Evolutionary conservation across 2,797 vertebrate genomes (phyloP), one percentile per base, ranked within the genome.

Genomic region (Esox lucius): DNA sequence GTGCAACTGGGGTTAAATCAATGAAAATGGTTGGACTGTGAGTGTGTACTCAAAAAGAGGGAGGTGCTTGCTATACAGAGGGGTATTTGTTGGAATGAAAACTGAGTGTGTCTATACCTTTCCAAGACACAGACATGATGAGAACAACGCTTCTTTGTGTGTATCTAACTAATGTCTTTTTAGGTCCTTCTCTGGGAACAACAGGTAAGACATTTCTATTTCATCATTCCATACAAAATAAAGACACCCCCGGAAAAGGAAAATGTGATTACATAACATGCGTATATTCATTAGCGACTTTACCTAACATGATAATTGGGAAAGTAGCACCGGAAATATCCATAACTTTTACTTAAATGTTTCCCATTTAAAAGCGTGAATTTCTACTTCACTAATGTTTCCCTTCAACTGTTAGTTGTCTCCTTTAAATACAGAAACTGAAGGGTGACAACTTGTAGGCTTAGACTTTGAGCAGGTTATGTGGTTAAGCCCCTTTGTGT

Each of bases 161-260:
- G 68, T 83, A 17, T 75, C 71, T 91, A 68, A 73, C 89, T 33
- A 48, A 78, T 82, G 83, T 16, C 28, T 80, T 90, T 70, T 78
- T 73, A 64, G 79, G 56, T 31, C 68, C 73, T 5, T 72, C 77
- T n/a, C 78, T 72, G 68, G 76, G 75, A 39, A 33, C 80, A 68
- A 80, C 88, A 87, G 92, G 92, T 87, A 88, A 84, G 88, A 83
- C 64, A 75, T 69, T 11, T 28, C 19, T 7, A 24, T 39, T 56
- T 19, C 1, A 16, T 39, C 15, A 33, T 22, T 51, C 26, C 9
- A 2, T 19, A n/a, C 51, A 35, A 35, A 5, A 71, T 2, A 39
- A n/a, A 16, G 11, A 49, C 22, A 31, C 39, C 12, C 68, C 12
- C 15, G 9, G 12, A 2, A 46, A 24, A 69, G 3, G 22, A 7